Evolutionary conservation across 2,113 vertebrate species (phyloP), one percentile per base, ranked within the genome.

Genomic region (Rhinichthys klamathensis): DNA sequence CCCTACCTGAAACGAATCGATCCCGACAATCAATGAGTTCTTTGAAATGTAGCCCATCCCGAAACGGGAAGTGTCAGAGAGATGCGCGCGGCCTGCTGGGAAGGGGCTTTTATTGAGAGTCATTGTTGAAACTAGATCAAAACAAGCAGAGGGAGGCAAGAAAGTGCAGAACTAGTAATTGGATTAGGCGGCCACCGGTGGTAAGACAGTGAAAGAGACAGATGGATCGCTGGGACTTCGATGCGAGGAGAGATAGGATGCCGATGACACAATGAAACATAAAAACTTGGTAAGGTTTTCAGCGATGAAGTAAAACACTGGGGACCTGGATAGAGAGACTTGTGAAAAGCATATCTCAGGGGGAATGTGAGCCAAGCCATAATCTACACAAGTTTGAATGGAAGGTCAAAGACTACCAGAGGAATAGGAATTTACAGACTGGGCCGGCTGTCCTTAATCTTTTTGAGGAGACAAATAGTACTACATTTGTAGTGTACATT

Each of bases 381-480:
- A 79, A 86, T 88, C 65, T 76, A 86, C 83, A 84, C 79, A 25
- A 72, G 35, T 80, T 80, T 86, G 82, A 25, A 56, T 6, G 18
- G 89, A 85, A 27, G 70, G 88, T 92, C 84, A 83, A 82, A 88
- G 88, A 82, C 41, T 46, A 89, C 67, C 88, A 87, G 41, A 84
- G 74, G 88, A 88, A 74, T 35, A 69, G 23, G 49, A 2, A 18
- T 25, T 67, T 58, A 49, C 67, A 58, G 69, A 51, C 35, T 58
- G 25, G 60, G 51, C 60, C 60, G 46, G 67, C 63, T 79, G 84
- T 65, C 70, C 41, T 15, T 73, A 46, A 16, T 80, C 69, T 84
- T 35, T 69, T 84, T 83, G 72, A 83, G n/a, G 38, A 44, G 35
- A 80, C 58, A 51, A 27, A 75, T 30, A 51, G 25, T 16, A 30